Conservation (phyloP, 2,888 invertebrate genomes). For the Merodon equestris region DNA sequence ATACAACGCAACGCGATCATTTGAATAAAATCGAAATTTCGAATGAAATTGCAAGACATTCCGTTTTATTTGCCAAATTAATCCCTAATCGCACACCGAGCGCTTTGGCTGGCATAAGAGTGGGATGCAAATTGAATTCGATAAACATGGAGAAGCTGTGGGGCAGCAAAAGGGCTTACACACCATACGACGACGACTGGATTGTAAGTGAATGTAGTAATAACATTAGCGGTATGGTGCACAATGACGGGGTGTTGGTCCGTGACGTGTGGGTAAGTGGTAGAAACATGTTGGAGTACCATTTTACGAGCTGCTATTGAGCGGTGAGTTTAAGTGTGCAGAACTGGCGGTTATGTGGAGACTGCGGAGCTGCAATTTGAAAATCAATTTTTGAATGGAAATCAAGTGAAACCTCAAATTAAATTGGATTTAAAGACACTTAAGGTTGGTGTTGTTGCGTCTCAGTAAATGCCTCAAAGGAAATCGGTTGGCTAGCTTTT, state of each 20-base stretch:
- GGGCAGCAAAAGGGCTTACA: conserved; percentile 14
- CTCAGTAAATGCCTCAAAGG: no score
- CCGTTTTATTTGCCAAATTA: conserved; percentile 53
- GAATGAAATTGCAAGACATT: conserved; percentile 46
- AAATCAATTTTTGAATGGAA: no score
- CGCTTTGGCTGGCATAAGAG: conserved; percentile 8
- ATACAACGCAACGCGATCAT: conserved; percentile 17
- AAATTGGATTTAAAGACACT: no score
- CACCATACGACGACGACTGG: conserved; percentile 2
- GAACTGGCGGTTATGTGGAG: no score
- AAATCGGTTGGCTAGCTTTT: no score
- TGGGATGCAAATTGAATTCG: conserved; percentile 47
- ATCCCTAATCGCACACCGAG: conserved; percentile 37
- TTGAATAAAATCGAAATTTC: conserved; percentile 54
- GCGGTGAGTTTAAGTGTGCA: not conserved
- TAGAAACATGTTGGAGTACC: not conserved
- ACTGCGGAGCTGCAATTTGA: no score
- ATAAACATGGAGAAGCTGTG: conserved; percentile 36
- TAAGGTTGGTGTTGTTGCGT: no score
- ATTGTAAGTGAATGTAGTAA: conserved; percentile 34
- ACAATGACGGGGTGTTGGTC: not conserved
- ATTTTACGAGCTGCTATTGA: not conserved
- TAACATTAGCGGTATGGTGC: not conserved
- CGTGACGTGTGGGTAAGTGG: not conserved
- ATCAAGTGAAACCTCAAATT: no score